Evolutionary conservation across 2,797 vertebrate species (phyloP), one percentile per base, ranked within the genome.

Genomic region (Carapus acus): DNA sequence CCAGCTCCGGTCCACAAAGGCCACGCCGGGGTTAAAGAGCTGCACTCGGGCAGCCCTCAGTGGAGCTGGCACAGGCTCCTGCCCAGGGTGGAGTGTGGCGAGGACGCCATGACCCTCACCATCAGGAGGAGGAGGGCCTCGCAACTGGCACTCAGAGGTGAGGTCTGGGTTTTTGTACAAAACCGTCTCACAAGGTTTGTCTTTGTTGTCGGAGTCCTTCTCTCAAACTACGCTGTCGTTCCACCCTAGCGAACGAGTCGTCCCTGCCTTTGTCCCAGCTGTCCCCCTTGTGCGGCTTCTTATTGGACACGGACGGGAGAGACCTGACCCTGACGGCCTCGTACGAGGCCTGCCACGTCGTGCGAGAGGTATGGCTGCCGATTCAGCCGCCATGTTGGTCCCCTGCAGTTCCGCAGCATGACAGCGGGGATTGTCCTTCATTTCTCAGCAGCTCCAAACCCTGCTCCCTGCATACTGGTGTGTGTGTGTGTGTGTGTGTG

Each of bases 71-170:
- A 45, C 68, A 74, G 44, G 59, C 65, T 81, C 67, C 62, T 70
- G 38, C 82, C 85, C 8, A 60, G 62, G 62, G 82, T 85, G 64
- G 73, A 77, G 56, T 86, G 85, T 67, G 76, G 65, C 38, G 64
- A 72, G 0, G 29, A 69, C 5, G 16, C 55, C 54, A 83, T 84
- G 83, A 76, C 52, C 24, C 77, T 86, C 37, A 71, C 57, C 2
- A 64, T 82, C 45, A 61, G 71, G 75, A 78, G 59, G 59, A 71
- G 74, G 46, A 61, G 58, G 39, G 79, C 74, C 2, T 42, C 23
- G 4, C 76, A 77, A 2, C 60, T 86, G 2, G 47, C 42, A 34
- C 67, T 85, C 48, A 48, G 20, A 61, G 79, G 85, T 85, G 55
- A 78, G 18, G 15, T 24, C 8, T 0, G 20, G 41, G 4, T 3